Evolutionary conservation across 2,888 invertebrate genomes (phyloP), one percentile per base, ranked within the genome.

Genomic region (Ephialtes manifestator): DNA sequence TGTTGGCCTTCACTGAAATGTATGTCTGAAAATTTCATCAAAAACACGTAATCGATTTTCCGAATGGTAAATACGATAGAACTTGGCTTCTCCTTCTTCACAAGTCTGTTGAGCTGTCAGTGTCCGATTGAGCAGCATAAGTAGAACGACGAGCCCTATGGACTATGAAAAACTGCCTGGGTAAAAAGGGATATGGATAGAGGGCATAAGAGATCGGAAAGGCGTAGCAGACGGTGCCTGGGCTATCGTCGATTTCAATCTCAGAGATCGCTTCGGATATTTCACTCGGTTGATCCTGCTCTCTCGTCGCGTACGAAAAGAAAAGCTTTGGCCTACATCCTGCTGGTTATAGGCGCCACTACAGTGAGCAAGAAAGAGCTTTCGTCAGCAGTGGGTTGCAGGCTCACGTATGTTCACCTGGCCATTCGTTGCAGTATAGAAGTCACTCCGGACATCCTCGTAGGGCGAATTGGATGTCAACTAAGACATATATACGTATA

Each of bases 241-340:
- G 71, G 48, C 81, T 77, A 84, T 81, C 81, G 80, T 76, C 81
- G 81, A 81, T 84, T 81, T 84, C 84, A 84, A 84, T 84, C 84
- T 81, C 76, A 18, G 51, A 76, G 76, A 84, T 84, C 81, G 74
- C 67, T 31, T 18, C 51, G 67, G 67, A 84, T 84, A 84, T 84
- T 84, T 84, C 84, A 76, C 84, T 76, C 48, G 60, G 67, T 65
- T 81, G 76, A 84, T 76, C 84, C 72, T 72, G 35, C 76, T 81
- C 67, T 72, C 58, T 71, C 58, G 48, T n/a, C 18, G 71, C 75
- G 53, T 70, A 51, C 78, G 81, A 67, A 81, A 77, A 72, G 72
- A 58, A 77, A 84, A 81, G 76, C 72, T 81, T 67, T 67, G 71
- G 48, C 71, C 76, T 77, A 72, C 72, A 58, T 58, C 18, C 72